Evolutionary conservation across 2,113 vertebrate genomes (phyloP).

Genomic region (Oncorhynchus clarkii): DNA sequence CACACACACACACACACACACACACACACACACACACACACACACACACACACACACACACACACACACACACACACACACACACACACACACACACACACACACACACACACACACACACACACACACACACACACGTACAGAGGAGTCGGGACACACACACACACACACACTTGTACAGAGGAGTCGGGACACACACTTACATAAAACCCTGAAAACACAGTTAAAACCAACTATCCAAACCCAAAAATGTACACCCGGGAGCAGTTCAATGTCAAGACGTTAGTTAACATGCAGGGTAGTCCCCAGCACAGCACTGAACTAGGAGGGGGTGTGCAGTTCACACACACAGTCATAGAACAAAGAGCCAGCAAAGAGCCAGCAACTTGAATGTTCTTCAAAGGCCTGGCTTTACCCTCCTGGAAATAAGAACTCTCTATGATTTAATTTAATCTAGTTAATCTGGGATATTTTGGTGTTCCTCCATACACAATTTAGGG

Average conservation of each 20-base stretch:
- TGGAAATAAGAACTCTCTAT: background rate
- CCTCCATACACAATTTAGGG: background rate
- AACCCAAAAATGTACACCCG: background rate
- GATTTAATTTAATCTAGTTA: slow-evolving; percentile 6
- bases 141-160: background rate
- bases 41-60: background rate
- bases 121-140: background rate
- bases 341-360: slow-evolving; percentile 9
- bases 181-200: too few species aligned
- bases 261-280: slow-evolving; percentile 13
- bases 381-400: slow-evolving; percentile 9
- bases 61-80: too few species aligned
- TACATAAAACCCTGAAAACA: too few species aligned
- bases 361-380: slow-evolving; percentile 8
- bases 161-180: background rate
- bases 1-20: too few species aligned
- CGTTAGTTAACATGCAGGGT: slow-evolving; percentile 12
- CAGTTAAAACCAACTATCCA: background rate
- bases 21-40: too few species aligned
- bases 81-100: too few species aligned
- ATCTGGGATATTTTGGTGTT: background rate
- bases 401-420: background rate
- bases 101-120: background rate
- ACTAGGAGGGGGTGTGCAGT: background rate
- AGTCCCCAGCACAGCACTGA: background rate